A percentile compares a stretch with the other conserved stretches of the same genome.
Conservation (phyloP, 2,113 vertebrate species). For the Ceratotherium simum region DNA sequence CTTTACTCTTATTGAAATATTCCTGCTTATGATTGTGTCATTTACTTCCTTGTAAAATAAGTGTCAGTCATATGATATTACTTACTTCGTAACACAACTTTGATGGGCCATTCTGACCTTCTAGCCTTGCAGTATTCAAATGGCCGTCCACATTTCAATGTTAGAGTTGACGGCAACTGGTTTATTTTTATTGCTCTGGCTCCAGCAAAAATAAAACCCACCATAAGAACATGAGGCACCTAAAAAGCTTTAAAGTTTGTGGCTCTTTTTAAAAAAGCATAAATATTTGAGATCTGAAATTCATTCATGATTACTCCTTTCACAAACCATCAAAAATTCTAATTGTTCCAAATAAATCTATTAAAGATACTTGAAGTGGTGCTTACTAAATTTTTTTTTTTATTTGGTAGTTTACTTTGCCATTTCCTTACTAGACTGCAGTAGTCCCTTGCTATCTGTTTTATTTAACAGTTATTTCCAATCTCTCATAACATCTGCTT, state of each 20-base stretch:
- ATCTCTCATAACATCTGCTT: constrained; percentile 69
- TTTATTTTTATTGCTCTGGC: constrained; percentile 43
- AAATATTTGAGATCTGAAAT: constrained; percentile 71
- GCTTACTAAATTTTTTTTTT: constrained; percentile 45
- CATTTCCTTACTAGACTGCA: background rate
- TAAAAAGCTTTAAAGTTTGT: constrained; percentile 72
- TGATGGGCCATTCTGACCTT: background rate
- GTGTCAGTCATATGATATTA: background rate
- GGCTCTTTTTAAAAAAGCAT: constrained; percentile 64
- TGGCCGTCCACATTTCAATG: background rate
- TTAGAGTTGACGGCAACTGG: background rate
- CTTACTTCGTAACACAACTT: background rate
- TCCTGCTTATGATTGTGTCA: background rate
- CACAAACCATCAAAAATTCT: constrained; percentile 58
- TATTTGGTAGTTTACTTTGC: constrained; percentile 55
- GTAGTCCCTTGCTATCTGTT: constrained; percentile 70
- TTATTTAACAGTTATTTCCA: constrained; percentile 73
- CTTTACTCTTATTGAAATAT: constrained; percentile 17
- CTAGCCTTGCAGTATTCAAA: background rate
- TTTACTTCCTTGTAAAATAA: constrained; percentile 45
- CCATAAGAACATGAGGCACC: constrained; percentile 60
- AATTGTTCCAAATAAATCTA: constrained; percentile 65
- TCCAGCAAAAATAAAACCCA: constrained; percentile 70
- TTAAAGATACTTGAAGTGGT: background rate
- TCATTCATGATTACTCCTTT: constrained; percentile 69